These are phyloP conservation scores for Candidula unifasciata DNA, from an alignment of 2,888 invertebrate genomes.

Conservation along the genomic window DNA sequence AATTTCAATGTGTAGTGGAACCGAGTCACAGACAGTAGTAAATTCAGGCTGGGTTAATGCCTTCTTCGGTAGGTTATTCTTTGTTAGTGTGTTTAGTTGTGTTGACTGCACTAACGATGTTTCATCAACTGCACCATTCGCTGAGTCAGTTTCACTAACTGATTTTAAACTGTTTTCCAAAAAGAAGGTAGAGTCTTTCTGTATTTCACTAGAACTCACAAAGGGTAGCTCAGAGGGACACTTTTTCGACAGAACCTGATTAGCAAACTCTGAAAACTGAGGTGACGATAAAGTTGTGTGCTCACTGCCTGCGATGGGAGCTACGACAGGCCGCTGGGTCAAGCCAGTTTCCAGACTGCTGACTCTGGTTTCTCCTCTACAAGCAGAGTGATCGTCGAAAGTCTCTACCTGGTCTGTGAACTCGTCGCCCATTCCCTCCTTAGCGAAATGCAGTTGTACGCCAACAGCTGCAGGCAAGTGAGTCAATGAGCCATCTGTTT, in stretches of 20 bases:
- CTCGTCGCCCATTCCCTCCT: constrained; percentile 4
- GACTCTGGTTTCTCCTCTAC: neutral
- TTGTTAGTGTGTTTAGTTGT: no score
- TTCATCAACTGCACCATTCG: no score
- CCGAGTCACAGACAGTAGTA: constrained; percentile 42
- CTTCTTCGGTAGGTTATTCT: neutral
- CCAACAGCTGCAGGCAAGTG: neutral
- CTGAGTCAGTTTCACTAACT: no score
- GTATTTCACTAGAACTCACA: neutral
- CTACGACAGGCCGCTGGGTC: neutral
- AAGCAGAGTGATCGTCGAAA: neutral
- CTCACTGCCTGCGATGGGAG: neutral
- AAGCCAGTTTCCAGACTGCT: neutral
- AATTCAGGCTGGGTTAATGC: neutral
- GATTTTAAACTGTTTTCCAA: neutral
- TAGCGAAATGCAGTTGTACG: constrained; percentile 21
- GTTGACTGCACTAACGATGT: no score
- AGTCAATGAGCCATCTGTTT: neutral
- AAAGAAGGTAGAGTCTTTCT: neutral
- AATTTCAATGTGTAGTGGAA: constrained; percentile 37
- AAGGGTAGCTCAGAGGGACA: neutral
- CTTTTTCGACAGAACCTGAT: neutral
- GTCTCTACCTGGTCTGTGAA: constrained; percentile 31
- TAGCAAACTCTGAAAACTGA: neutral
- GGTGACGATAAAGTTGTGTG: neutral